Conservation (phyloP, 2,888 invertebrate genomes). For the Entomobrya multifasciata region DNA sequence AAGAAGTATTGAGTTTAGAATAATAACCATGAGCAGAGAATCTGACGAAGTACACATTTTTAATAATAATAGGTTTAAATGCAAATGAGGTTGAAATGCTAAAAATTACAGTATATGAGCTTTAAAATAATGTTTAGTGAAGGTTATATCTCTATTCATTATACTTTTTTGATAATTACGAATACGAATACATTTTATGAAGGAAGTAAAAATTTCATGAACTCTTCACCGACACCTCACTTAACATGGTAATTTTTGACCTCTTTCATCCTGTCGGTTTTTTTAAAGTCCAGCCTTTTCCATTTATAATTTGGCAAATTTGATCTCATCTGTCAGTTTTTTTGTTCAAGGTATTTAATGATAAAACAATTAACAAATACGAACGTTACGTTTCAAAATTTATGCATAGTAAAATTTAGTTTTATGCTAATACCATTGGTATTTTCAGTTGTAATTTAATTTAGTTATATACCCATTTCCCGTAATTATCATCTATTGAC, state of each 20-base stretch:
- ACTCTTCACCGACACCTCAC: background rate
- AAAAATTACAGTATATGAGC: background rate
- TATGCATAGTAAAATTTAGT: too few species aligned
- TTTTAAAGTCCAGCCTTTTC: constrained; percentile 40
- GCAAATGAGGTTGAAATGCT: background rate
- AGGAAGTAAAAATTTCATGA: constrained; percentile 4
- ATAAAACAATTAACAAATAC: too few species aligned
- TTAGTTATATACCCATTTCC: background rate
- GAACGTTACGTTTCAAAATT: too few species aligned
- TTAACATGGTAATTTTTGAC: background rate
- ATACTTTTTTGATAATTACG: background rate
- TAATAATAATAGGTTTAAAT: background rate
- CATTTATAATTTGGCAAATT: constrained; percentile 34
- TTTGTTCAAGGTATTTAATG: background rate
- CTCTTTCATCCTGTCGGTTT: background rate
- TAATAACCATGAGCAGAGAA: background rate
- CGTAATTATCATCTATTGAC: too few species aligned
- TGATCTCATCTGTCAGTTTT: constrained; percentile 43
- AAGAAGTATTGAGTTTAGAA: background rate
- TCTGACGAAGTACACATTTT: background rate
- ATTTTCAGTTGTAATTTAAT: too few species aligned
- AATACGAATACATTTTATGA: background rate
- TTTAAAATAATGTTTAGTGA: background rate
- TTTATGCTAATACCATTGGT: too few species aligned
- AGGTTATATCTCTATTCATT: background rate